phyloP scores from a whole-genome alignment of 2,888 invertebrate genomes.

The Pandemis cinnamomeana region DNA sequence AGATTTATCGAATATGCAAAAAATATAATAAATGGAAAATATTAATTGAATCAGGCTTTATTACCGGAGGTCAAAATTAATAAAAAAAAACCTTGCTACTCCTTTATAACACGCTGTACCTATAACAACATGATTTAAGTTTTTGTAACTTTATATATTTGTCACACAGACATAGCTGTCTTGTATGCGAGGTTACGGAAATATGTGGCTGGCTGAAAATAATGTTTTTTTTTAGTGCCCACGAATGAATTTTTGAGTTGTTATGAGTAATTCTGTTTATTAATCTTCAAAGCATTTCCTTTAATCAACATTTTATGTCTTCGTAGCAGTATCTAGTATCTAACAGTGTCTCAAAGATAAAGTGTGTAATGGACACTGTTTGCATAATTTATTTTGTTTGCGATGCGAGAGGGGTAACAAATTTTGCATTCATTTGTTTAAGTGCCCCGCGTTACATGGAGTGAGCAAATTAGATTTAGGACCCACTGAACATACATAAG shows the following conservation, averaged over 20 bases:
- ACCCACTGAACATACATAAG: conserved; percentile 7
- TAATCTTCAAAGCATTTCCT: neutral
- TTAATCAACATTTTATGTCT: conserved; percentile 3
- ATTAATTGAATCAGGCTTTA: too few species aligned
- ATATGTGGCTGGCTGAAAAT: too few species aligned
- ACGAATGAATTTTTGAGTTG: neutral
- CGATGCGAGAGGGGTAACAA: conserved; percentile 58
- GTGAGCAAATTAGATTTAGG: conserved; percentile 24
- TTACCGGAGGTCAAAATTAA: too few species aligned
- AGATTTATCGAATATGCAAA: too few species aligned
- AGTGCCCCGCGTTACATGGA: conserved; percentile 24
- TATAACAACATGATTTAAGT: too few species aligned
- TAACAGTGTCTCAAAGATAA: conserved; percentile 54
- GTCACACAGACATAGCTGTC: too few species aligned
- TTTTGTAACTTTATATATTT: too few species aligned
- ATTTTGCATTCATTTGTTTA: conserved; percentile 63
- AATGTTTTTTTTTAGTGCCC: too few species aligned
- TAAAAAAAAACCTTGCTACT: too few species aligned
- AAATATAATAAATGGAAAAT: too few species aligned
- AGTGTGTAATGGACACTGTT: conserved; percentile 64
- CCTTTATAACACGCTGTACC: too few species aligned
- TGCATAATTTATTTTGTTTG: conserved; percentile 69
- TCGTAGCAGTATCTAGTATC: conserved; percentile 29
- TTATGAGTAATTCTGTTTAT: neutral
- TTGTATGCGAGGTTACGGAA: too few species aligned